Evolutionary conservation across 2,113 vertebrate species (phyloP).

Genomic region (Thryonomys swinderianus): DNA sequence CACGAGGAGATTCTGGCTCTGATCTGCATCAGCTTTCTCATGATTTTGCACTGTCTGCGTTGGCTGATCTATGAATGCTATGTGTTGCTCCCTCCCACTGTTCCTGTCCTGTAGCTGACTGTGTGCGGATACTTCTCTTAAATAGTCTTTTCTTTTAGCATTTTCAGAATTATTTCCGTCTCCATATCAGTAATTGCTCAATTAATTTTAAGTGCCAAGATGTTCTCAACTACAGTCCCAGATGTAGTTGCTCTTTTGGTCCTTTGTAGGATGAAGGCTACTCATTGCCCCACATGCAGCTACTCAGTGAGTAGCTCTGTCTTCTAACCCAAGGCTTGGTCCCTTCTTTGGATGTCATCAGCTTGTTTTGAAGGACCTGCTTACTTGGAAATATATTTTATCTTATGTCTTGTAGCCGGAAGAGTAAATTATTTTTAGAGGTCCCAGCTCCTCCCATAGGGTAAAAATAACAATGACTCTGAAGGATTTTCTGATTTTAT

Average conservation of each 20-base stretch:
- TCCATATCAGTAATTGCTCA: neutral
- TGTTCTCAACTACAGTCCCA: neutral
- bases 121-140: neutral
- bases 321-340: neutral
- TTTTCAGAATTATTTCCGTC: conserved; percentile 2
- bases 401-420: neutral
- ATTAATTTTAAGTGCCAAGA: neutral
- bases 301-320: neutral
- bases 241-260: neutral
- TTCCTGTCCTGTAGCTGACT: neutral
- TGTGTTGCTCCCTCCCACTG: accelerated
- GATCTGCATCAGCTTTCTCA: neutral
- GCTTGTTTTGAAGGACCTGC: neutral
- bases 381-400: conserved; percentile 4
- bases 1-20: neutral
- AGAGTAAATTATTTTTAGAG: neutral
- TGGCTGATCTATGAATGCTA: neutral
- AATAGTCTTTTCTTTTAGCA: neutral
- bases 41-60: neutral
- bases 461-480: conserved; percentile 50
- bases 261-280: neutral
- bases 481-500: conserved; percentile 46
- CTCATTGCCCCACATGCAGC: neutral
- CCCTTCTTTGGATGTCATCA: too few relatives aligned
- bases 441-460: neutral